Evolutionary conservation across 2,888 invertebrate species (phyloP), one percentile per base, ranked within the genome.

Genomic region (Osmoderma eremita): DNA sequence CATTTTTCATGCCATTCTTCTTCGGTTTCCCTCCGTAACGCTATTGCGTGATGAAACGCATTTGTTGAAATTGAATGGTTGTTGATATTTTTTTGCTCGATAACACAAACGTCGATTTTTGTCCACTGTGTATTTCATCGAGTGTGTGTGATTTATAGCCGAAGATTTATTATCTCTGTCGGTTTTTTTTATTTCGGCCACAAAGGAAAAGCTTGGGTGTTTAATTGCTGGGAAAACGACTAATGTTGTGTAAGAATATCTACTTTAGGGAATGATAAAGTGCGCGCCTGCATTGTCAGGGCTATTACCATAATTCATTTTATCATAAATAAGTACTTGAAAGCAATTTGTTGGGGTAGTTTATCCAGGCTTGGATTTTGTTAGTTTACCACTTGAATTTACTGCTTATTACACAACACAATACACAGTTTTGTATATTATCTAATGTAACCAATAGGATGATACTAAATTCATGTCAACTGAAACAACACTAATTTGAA

Each of bases 171-270:
- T 54, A 61, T 61, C 58, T 30, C 24, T 42, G 15, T 30, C n/a
- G 13, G 24, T 30, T 58, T 45, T 58, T 58, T 61, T 48, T 61
- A 24, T 61, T 24, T 30, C 24, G 15, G 15, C 1, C 15, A 10
- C 10, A 30, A 24, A 30, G 24, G 58, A 12, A 61, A 61, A 61
- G 30, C 58, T 61, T 45, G 30, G 15, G 30, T 17, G 58, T 24
- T 61, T 61, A 61, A 61, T 61, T 61, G 58, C 45, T 45, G 17
- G 48, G 58, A 45, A 61, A 48, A 61, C 58, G 30, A 17, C 30
- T 61, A 61, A 61, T 61, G 58, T 61, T 45, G 30, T 48, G 48
- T 61, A 45, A 61, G 24, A 61, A 61, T 30, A 17, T 61, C 45
- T 61, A 61, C 8, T 18, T 54, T 54, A 4, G 6, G 39, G 10